Evolutionary conservation across 1,140 invertebrate species (phyloP).

Genomic region (Cardiocondyla obscurior): DNA sequence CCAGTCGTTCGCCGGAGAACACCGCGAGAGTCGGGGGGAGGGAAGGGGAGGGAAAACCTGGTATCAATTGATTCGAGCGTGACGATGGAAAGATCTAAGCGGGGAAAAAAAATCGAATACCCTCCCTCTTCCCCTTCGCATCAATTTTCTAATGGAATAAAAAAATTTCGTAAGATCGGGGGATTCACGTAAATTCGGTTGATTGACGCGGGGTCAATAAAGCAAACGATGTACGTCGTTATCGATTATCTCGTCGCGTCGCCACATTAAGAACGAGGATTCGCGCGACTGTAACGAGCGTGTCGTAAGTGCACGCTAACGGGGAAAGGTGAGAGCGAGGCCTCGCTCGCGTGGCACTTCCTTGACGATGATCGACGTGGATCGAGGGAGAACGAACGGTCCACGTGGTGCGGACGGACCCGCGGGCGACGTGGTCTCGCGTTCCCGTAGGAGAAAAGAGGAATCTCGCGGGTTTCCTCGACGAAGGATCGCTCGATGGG

Average conservation of each 20-base stretch:
- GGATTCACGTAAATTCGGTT: background rate
- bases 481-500: slow-evolving; percentile 40
- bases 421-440: slow-evolving; percentile 37
- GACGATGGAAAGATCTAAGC: slow-evolving; percentile 42
- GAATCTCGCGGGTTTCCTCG: slow-evolving; percentile 12
- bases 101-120: background rate
- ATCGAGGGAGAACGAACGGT: slow-evolving; percentile 41
- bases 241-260: background rate
- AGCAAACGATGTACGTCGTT: background rate
- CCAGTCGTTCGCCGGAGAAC: slow-evolving; percentile 71
- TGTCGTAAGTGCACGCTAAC: slow-evolving; percentile 50
- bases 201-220: background rate
- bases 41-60: too few relatives aligned
- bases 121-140: background rate
- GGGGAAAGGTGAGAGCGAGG: slow-evolving; percentile 57
- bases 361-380: slow-evolving; percentile 65
- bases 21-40: slow-evolving; percentile 50
- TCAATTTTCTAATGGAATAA: background rate
- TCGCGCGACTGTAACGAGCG: slow-evolving; percentile 46
- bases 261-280: background rate
- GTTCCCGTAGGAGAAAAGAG: slow-evolving; percentile 7
- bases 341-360: slow-evolving; percentile 40
- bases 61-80: slow-evolving; percentile 68
- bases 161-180: background rate
- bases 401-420: slow-evolving; percentile 25